Evolutionary conservation across 2,797 vertebrate species (phyloP).

Genomic region (Phalanger gymnotis): DNA sequence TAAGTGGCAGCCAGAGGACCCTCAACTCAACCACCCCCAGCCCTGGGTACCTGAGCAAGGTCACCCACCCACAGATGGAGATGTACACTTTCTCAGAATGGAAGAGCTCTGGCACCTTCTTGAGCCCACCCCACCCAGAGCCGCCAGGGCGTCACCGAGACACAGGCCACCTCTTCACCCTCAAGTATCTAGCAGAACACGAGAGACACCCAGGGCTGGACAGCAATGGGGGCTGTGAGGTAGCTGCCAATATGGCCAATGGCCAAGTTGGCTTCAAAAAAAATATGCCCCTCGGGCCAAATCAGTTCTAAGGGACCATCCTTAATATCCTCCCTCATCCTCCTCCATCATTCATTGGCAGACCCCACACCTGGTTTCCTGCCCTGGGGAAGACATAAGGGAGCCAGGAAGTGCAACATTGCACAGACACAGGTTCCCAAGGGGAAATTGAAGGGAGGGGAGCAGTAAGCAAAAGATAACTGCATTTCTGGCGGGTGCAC

Average conservation of each 20-base stretch:
- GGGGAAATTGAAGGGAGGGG: slow-evolving; percentile 12
- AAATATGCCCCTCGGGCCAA: slow-evolving; percentile 60
- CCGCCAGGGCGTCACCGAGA: slow-evolving; percentile 71
- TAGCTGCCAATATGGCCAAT: slow-evolving; percentile 61
- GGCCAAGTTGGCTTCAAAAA: slow-evolving; percentile 51
- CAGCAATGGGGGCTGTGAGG: slow-evolving; percentile 24
- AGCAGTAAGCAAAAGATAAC: slow-evolving; percentile 59
- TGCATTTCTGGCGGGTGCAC: slow-evolving; percentile 76
- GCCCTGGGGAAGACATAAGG: background rate
- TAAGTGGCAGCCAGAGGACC: slow-evolving; percentile 94
- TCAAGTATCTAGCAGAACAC: slow-evolving; percentile 82
- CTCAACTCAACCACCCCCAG: slow-evolving; percentile 91
- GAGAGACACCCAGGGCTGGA: slow-evolving; percentile 76
- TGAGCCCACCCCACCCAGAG: slow-evolving; percentile 79
- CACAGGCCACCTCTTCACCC: slow-evolving; percentile 77
- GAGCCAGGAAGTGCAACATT: slow-evolving; percentile 1
- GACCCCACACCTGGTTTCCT: background rate
- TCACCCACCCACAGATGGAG: slow-evolving; percentile 85
- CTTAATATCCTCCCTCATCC: background rate
- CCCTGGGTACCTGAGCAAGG: slow-evolving; percentile 89
- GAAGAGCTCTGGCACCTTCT: slow-evolving; percentile 84
- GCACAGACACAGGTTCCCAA: background rate
- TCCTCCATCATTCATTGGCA: background rate
- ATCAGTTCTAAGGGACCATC: background rate
- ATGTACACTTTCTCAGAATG: slow-evolving; percentile 87